phyloP scores from a whole-genome alignment of 2,113 vertebrate genomes.

The Trachemys scripta region DNA sequence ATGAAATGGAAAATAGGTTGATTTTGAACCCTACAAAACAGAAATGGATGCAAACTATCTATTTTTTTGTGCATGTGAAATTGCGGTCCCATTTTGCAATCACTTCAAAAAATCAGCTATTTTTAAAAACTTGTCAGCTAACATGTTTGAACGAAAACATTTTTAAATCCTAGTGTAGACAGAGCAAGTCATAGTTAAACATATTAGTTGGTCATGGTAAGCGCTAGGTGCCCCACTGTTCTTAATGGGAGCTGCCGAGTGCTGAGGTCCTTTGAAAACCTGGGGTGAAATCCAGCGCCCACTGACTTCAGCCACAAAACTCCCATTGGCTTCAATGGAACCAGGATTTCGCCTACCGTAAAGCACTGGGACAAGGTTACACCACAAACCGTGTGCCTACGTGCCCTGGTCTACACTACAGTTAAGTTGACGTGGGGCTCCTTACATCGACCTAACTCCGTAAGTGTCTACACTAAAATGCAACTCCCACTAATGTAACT shows the following conservation, averaged over 20 bases:
- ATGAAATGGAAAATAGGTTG: neutral
- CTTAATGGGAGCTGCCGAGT: neutral
- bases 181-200: neutral
- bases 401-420: neutral
- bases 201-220: neutral
- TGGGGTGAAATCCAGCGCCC: neutral
- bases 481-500: neutral
- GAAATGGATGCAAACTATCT: neutral
- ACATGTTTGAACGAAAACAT: neutral
- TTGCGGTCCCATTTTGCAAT: neutral
- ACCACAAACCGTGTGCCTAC: neutral
- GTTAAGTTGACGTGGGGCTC: neutral
- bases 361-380: neutral
- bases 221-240: neutral
- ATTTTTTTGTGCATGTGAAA: neutral
- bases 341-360: neutral
- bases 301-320: neutral
- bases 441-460: neutral
- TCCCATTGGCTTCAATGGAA: neutral
- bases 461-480: neutral
- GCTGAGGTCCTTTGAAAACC: neutral
- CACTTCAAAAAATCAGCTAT: neutral
- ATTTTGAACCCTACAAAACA: neutral
- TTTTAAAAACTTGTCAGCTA: neutral
- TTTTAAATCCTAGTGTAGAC: neutral